Percentiles rank a stretch among this genome's conserved stretches.
These are phyloP conservation scores for Drosophila murphyi DNA, from an alignment of 1,140 invertebrate species.

Conservation along the genomic window DNA sequence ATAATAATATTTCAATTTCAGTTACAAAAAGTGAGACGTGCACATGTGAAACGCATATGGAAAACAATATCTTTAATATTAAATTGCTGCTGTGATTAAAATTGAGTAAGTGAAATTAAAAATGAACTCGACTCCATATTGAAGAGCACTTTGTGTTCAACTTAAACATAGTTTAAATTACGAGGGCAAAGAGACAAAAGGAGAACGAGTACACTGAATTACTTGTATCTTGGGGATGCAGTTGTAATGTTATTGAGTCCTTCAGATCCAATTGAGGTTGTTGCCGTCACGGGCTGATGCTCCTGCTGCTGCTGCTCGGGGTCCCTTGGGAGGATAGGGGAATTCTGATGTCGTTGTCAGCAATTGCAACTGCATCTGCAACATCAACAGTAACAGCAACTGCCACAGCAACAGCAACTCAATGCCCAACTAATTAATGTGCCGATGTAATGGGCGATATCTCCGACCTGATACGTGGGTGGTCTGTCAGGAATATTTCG, in stretches of 20 bases:
- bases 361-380: constrained; percentile 36
- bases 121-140: not conserved
- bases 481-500: constrained; percentile 70
- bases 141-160: too few species aligned
- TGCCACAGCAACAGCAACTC: constrained; percentile 59
- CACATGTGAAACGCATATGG: not conserved
- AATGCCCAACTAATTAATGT: constrained; percentile 79
- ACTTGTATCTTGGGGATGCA: not conserved
- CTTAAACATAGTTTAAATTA: too few species aligned
- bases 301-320: constrained; percentile 19
- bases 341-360: constrained; percentile 36
- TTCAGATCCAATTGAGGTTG: constrained; percentile 24
- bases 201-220: not conserved
- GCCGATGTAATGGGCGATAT: constrained; percentile 71
- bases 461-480: constrained; percentile 44
- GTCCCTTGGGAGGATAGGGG: constrained; percentile 39
- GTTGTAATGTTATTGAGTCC: constrained; percentile 4
- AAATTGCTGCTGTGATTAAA: not conserved
- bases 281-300: constrained; percentile 13
- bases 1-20: not conserved
- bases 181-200: not conserved
- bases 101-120: constrained; percentile 2
- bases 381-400: constrained; percentile 31
- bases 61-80: not conserved
- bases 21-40: not conserved